These are phyloP conservation scores for Bombus sylvicola DNA, from an alignment of 1,140 invertebrate species.

Conservation along the genomic window DNA sequence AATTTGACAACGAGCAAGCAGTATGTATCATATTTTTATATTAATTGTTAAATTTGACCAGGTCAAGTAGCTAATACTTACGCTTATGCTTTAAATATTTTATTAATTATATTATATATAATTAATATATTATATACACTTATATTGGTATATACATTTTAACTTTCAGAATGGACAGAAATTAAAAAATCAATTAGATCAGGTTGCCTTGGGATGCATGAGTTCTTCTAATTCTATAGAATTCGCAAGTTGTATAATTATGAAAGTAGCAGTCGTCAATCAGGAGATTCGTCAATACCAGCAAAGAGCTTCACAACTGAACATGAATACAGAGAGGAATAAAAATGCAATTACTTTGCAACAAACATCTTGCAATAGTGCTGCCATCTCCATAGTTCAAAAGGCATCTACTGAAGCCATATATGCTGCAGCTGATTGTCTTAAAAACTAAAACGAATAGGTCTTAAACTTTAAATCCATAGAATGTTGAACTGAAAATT, in stretches of 20 bases:
- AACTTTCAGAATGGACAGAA: conserved; percentile 2
- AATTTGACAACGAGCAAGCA: background rate
- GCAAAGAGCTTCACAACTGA: background rate
- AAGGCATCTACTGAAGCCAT: background rate
- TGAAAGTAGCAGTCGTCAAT: conserved; percentile 3
- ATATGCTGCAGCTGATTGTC: background rate
- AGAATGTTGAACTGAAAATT: too few relatives aligned
- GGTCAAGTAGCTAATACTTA: background rate
- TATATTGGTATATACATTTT: background rate
- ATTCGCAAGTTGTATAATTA: conserved; percentile 13
- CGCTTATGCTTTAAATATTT: background rate
- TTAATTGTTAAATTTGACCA: background rate
- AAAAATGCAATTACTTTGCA: background rate
- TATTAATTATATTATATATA: background rate
- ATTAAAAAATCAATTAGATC: background rate
- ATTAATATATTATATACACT: background rate
- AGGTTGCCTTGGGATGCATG: conserved; percentile 2
- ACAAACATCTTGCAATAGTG: background rate
- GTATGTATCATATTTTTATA: background rate
- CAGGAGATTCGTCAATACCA: background rate
- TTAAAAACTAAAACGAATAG: background rate
- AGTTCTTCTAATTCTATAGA: background rate
- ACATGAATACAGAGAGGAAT: background rate
- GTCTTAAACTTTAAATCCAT: background rate
- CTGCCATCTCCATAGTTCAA: too few relatives aligned